phyloP scores from a whole-genome alignment of 2,113 vertebrate genomes.

The Rhinoptilus africanus region DNA sequence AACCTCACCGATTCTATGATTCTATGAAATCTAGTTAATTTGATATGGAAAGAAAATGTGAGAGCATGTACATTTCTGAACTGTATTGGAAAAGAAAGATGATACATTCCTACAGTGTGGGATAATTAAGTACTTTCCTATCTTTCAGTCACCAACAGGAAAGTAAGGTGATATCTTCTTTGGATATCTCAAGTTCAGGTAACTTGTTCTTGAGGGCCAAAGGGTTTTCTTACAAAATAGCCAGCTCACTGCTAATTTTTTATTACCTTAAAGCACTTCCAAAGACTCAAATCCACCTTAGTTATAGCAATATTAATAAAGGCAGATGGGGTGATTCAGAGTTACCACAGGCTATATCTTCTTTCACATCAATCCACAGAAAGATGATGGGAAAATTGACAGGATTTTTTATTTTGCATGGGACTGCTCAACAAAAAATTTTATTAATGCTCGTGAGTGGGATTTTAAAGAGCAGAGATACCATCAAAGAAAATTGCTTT shows the following conservation, averaged over 20 bases:
- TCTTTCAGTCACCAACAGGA: background rate
- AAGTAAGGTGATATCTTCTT: background rate
- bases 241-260: background rate
- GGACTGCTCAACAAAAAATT: background rate
- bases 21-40: too few species aligned
- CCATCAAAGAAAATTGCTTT: background rate
- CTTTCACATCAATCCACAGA: background rate
- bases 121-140: background rate
- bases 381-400: background rate
- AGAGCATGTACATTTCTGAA: background rate
- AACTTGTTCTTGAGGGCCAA: background rate
- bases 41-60: background rate
- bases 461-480: background rate
- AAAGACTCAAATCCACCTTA: background rate
- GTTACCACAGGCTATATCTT: background rate
- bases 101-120: fast-evolving
- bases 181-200: background rate
- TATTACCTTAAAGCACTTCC: background rate
- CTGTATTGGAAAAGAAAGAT: background rate
- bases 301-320: background rate
- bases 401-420: background rate
- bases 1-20: too few species aligned
- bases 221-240: background rate
- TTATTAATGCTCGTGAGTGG: background rate
- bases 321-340: background rate